Evolutionary conservation across 2,797 vertebrate genomes (phyloP).

Genomic region (Cirrhinus mrigala): DNA sequence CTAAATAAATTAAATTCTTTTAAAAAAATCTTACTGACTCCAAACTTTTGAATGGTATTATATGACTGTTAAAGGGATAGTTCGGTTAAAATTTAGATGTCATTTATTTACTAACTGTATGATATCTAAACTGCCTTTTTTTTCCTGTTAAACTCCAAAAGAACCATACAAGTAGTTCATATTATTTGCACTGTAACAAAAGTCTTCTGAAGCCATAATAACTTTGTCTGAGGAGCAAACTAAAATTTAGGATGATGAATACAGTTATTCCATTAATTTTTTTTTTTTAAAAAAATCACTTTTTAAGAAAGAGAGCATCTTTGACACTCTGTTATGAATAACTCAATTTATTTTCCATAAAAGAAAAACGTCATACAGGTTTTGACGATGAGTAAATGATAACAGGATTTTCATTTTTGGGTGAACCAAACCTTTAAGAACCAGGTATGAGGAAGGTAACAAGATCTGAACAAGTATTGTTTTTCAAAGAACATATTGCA

Average conservation of each 20-base stretch:
- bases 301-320: not conserved
- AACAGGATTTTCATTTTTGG: not conserved
- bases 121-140: not conserved
- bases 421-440: not conserved
- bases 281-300: not conserved
- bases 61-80: not conserved
- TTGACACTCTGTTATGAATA: not conserved
- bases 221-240: not conserved
- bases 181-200: not conserved
- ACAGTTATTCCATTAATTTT: no score
- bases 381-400: not conserved
- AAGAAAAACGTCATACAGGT: not conserved
- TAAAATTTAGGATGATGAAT: not conserved
- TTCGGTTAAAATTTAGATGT: not conserved
- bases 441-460: not conserved
- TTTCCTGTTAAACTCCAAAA: not conserved
- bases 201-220: not conserved
- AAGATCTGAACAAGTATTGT: not conserved
- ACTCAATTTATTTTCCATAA: conserved; percentile 2
- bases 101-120: not conserved
- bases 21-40: not conserved
- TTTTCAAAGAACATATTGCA: not conserved
- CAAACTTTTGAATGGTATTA: not conserved
- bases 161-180: not conserved
- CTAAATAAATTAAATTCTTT: not conserved